Evolutionary conservation across 37 sponge, comb jelly and placozoan species (phyloP), one percentile per base, ranked within the genome.

Genomic region (Agelas oroides): DNA sequence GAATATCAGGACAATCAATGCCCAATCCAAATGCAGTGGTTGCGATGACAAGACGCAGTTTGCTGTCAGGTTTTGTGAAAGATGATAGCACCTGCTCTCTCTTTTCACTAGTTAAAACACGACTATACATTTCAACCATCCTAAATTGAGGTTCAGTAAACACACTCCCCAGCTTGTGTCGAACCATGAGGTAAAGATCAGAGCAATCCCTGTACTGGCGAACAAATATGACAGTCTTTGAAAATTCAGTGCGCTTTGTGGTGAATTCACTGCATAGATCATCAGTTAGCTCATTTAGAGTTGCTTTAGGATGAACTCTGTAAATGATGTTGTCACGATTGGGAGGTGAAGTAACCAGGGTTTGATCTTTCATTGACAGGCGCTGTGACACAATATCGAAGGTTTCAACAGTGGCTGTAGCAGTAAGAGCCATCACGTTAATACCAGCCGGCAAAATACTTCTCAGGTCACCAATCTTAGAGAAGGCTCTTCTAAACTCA

Each of bases 1-100:
- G 63, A 16, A 80, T 55, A 63, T 87, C 76, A n/a, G n/a, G n/a
- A n/a, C n/a, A n/a, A n/a, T n/a, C n/a, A 16, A 87, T 41, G 24
- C 88, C 82, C 81, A 87, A 73, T 30, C 88, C 88, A 81, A 81
- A 87, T 19, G 88, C 88, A 40, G 59, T 65, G 19, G 88, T 87
- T 18, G 81, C 81, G 53, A 80, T 65, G 14, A 80, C 80, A 35
- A 87, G 40, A 38, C 82, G 60, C 21, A 87, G 76, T 27, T 36
- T 75, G 19, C 57, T 37, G 19, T 80, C 67, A 32, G 0, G 21
- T 17, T 37, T 39, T 34, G 67, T 35, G 57, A 87, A 87, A 55
- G 35, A 39, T 20, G 38, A n/a, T 54, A 87, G 35, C 19, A 80
- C 74, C 8, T 80, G 56, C 27, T 87, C 80, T 27, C 74, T 80